Evolutionary conservation across 2,113 vertebrate genomes (phyloP), one percentile per base, ranked within the genome.

Genomic region (Cephalopholis sonnerati): DNA sequence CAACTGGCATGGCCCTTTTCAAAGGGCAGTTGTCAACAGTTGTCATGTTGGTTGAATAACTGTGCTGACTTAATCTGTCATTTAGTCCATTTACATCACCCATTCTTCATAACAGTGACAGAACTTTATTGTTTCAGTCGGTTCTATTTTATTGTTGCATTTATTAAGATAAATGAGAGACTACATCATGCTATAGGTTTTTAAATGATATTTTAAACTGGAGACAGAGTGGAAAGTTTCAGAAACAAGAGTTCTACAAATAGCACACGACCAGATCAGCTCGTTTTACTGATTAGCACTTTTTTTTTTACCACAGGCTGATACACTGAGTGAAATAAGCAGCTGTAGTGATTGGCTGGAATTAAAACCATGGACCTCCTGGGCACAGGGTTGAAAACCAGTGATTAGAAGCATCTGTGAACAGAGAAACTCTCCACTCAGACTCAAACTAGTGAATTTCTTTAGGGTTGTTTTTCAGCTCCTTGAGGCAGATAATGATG

Each of bases 381-480:
- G 59, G 71, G 57, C 61, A 58, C 13, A 20, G 20, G 68, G 59
- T 39, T 61, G 67, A 81, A 62, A 71, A 32, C 39, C 24, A 32
- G 46, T 81, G 73, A 84, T 90, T 75, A 82, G 29, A 66, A 29
- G 7, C 44, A 32, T 79, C 54, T 74, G 20, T 59, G 70, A 77
- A 63, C 41, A 44, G 24, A 80, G 59, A 69, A 74, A 44, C 4
- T 36, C n/a, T 53, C 17, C 29, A 61, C 59, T 71, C 41, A 44
- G 9, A 44, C 41, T 44, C 25, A 39, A 70, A 66, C 63, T 32
- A 55, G 27, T 20, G 44, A 41, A 63, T 53, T 76, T 86, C 57
- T 69, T 41, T 57, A 36, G 20, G 39, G 17, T 32, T 32, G 59
- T 17, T 63, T 71, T 46, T 69, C 54, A 63, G 55, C 66, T 59